A percentile compares a stretch with the other conserved stretches of the same genome.
Conservation (phyloP, 2,113 vertebrate genomes). For the Brachirus orientalis region DNA sequence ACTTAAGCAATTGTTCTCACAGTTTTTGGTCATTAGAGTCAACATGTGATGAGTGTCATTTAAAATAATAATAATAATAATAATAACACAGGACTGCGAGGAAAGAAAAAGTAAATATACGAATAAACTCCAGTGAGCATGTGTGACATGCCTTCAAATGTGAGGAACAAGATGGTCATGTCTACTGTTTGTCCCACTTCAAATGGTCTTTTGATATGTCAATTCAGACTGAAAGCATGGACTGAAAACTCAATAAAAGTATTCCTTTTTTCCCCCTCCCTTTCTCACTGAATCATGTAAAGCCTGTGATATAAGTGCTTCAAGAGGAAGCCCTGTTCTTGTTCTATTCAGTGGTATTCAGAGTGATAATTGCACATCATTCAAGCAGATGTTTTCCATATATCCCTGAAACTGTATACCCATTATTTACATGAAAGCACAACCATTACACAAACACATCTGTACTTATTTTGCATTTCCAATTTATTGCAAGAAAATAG, state of each 20-base stretch:
- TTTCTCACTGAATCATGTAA: background rate
- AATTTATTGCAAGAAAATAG: conserved; percentile 14
- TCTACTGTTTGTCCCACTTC: conserved; percentile 33
- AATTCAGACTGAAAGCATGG: conserved; percentile 10
- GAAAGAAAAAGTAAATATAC: background rate
- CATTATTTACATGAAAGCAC: conserved; percentile 40
- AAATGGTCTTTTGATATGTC: conserved; percentile 49
- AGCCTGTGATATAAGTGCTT: conserved; percentile 11
- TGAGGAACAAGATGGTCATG: conserved; percentile 30
- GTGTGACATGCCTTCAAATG: conserved; percentile 16
- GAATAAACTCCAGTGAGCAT: conserved; percentile 29
- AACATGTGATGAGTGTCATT: conserved; percentile 54
- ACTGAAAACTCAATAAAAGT: conserved; percentile 11
- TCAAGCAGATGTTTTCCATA: conserved; percentile 41
- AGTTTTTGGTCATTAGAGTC: conserved; percentile 47
- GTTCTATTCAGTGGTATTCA: conserved; percentile 20
- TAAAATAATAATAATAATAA: conserved; percentile 28
- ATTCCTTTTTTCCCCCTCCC: background rate
- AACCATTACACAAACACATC: conserved; percentile 42
- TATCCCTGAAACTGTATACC: conserved; percentile 13
- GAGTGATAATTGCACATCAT: conserved; percentile 40
- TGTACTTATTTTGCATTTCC: conserved; percentile 40
- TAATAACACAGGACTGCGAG: background rate
- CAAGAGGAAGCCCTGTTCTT: background rate
- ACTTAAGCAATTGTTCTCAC: conserved; percentile 59